Evolutionary conservation across 2,797 vertebrate species (phyloP).

Genomic region (Siniperca scherzeri): DNA sequence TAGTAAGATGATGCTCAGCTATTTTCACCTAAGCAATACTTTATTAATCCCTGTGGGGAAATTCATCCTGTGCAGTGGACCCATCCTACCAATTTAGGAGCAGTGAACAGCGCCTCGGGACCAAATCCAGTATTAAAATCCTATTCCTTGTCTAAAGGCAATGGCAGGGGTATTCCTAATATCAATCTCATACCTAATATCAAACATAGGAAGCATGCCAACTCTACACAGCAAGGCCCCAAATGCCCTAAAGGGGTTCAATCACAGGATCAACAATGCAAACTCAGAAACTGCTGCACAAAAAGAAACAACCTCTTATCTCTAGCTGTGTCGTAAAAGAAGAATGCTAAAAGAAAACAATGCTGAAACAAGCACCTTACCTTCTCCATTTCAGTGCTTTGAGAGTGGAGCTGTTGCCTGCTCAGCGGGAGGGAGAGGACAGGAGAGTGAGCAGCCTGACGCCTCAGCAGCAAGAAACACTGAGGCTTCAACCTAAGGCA

Average conservation of each 20-base stretch:
- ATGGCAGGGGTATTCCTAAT: constrained; percentile 20
- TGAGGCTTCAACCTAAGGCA: constrained; percentile 83
- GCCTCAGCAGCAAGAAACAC: constrained; percentile 69
- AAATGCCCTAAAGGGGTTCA: constrained; percentile 19
- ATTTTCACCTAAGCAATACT: constrained; percentile 29
- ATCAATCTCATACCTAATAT: background rate
- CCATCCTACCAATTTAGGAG: constrained; percentile 29
- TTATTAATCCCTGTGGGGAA: constrained; percentile 24
- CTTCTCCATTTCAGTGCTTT: constrained; percentile 81
- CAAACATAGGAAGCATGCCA: constrained; percentile 14
- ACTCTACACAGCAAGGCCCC: constrained; percentile 36
- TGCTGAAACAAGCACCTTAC: constrained; percentile 66
- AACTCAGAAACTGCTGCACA: constrained; percentile 47
- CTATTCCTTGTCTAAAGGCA: constrained; percentile 2
- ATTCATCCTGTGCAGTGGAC: constrained; percentile 32
- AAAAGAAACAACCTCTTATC: constrained; percentile 34
- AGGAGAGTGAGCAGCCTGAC: constrained; percentile 66
- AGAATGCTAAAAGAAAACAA: constrained; percentile 27
- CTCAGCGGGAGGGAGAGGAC: constrained; percentile 60
- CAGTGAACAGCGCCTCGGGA: constrained; percentile 12
- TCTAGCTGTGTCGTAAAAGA: constrained; percentile 27
- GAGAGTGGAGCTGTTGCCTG: constrained; percentile 59
- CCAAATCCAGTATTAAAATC: constrained; percentile 39
- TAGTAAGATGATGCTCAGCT: constrained; percentile 2
- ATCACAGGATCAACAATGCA: constrained; percentile 23